Evolutionary conservation across 2,888 invertebrate genomes (phyloP), one percentile per base, ranked within the genome.

Genomic region (Cybosia mesomella): DNA sequence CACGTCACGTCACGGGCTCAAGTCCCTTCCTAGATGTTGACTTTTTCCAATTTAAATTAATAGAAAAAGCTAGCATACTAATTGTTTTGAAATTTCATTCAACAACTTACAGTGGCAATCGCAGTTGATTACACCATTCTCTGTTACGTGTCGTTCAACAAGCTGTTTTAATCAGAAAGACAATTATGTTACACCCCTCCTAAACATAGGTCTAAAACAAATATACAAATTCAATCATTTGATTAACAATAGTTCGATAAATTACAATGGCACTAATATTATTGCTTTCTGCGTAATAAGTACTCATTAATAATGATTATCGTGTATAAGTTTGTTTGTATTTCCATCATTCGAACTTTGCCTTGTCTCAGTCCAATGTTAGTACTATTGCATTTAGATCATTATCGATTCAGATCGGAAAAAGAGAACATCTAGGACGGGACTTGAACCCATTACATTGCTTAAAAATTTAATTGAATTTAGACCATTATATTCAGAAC

Each of bases 301-400:
- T 64, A 15, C 58, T 18, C 58, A 11, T 32, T 58, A 57, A 61
- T 55, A 28, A 66, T 28, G 34, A 63, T 34, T 15, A 49, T 24
- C 32, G 58, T 75, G 73, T 70, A 74, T 71, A 76, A 80, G 72
- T 73, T 64, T 71, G 71, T 71, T 57, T 67, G 78, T 65, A 66
- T 64, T 64, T 64, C 0, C 49, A 53, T 58, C 7, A 32, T 63
- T 36, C 73, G 71, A 72, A 74, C 39, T 28, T 4, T 55, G 68
- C 77, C 73, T 53, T 55, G 66, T 66, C 76, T 72, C 67, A 58
- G 70, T 61, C 73, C 62, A 73, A 69, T 68, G 58, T 64, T 62
- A 68, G 70, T 64, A 65, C 58, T 76, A 79, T 72, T 80, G 74
- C 80, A 76, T 76, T 75, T 69, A 74, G 65, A 70, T 49, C 28